A percentile compares a stretch with the other conserved stretches of the same genome.
phyloP scores from a whole-genome alignment of 2,888 invertebrate species.

The Pristionchus arcanus region DNA sequence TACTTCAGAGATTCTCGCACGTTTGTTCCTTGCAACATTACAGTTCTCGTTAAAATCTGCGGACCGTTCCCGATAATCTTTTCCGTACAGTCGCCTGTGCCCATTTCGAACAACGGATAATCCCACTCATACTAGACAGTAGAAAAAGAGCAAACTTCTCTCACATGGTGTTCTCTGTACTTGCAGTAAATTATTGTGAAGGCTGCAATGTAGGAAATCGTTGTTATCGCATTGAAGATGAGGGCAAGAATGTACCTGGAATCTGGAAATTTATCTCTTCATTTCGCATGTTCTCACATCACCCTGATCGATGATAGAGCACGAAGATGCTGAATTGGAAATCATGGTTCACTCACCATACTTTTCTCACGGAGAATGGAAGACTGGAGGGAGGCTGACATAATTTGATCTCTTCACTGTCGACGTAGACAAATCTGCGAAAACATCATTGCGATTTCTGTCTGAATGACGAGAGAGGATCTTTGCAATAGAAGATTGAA shows the following conservation, averaged over 20 bases:
- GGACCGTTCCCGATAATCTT: neutral
- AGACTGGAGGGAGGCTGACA: constrained; percentile 33
- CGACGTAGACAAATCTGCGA: neutral
- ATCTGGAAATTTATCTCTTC: neutral
- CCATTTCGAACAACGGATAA: neutral
- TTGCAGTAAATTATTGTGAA: constrained; percentile 33
- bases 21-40: neutral
- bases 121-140: neutral
- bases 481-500: neutral
- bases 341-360: neutral
- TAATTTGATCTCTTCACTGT: neutral
- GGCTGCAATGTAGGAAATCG: neutral
- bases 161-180: constrained; percentile 14
- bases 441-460: no score
- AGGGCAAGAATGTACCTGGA: constrained; percentile 13
- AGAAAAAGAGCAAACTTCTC: neutral
- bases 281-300: no score
- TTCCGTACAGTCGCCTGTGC: neutral
- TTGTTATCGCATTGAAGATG: constrained; percentile 21
- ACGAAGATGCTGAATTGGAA: no score
- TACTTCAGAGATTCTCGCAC: neutral
- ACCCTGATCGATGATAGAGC: no score
- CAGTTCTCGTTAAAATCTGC: neutral
- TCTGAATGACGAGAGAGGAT: neutral
- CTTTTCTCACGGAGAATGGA: neutral